Percentiles rank a stretch among this genome's conserved stretches.
phyloP scores from a whole-genome alignment of 2,797 vertebrate species.

The Dendrocincla fuliginosa region DNA sequence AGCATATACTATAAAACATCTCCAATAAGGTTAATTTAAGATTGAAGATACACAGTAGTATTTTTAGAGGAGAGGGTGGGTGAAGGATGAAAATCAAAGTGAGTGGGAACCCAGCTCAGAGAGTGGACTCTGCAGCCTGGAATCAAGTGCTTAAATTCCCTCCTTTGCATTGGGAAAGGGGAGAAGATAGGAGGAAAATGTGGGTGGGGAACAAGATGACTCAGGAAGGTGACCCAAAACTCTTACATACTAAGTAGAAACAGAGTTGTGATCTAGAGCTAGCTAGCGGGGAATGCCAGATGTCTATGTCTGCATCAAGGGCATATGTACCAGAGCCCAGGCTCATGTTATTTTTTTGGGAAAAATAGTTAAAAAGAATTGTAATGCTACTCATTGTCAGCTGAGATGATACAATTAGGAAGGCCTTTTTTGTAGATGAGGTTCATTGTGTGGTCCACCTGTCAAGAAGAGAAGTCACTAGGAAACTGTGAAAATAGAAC shows the following conservation, averaged over 20 bases:
- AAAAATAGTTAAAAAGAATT: background rate
- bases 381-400: background rate
- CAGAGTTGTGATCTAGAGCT: background rate
- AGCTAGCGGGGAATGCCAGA: background rate
- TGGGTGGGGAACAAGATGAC: background rate
- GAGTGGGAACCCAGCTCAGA: background rate
- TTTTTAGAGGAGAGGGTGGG: background rate
- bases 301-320: fast-evolving
- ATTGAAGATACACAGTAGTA: background rate
- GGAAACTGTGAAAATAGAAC: background rate
- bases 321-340: background rate
- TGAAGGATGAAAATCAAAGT: background rate
- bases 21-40: background rate
- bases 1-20: background rate
- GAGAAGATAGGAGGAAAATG: background rate
- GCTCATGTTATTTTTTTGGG: background rate
- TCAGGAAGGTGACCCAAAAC: background rate
- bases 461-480: background rate
- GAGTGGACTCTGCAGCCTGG: background rate
- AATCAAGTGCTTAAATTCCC: background rate
- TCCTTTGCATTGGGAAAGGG: background rate
- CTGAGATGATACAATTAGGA: background rate
- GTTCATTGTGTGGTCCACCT: background rate
- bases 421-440: background rate
- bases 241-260: background rate